Conservation (phyloP, 2,113 vertebrate species). For the Gopherus flavomarginatus region DNA sequence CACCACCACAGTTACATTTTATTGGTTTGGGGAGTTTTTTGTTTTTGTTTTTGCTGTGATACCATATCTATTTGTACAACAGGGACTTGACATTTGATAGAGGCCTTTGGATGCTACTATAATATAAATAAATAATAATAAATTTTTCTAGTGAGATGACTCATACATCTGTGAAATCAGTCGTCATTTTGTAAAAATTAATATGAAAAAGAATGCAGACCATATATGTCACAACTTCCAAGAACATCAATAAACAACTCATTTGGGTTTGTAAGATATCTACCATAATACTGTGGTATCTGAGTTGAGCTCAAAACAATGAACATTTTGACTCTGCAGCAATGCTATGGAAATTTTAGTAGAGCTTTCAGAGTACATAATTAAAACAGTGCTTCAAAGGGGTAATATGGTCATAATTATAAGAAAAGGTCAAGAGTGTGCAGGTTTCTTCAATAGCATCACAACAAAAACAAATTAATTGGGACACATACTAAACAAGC, state of each 20-base stretch:
- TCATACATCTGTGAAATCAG: slow-evolving; percentile 48
- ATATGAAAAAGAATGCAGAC: background rate
- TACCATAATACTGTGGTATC: no score
- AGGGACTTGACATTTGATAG: slow-evolving; percentile 10
- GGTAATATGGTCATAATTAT: slow-evolving; percentile 43
- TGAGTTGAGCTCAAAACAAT: slow-evolving; percentile 46
- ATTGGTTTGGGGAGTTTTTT: background rate
- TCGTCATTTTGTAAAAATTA: slow-evolving; percentile 12
- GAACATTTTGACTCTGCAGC: slow-evolving; percentile 25
- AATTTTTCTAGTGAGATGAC: slow-evolving; percentile 9
- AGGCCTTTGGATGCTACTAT: background rate
- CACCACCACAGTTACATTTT: background rate
- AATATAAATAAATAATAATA: background rate
- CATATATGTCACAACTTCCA: slow-evolving; percentile 1
- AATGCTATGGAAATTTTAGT: slow-evolving; percentile 51
- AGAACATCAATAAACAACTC: slow-evolving; percentile 32
- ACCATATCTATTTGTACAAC: background rate
- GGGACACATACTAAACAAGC: slow-evolving; percentile 65
- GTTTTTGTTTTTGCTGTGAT: background rate
- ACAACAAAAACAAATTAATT: slow-evolving; percentile 73
- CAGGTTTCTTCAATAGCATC: slow-evolving; percentile 62
- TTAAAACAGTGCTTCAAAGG: slow-evolving; percentile 70
- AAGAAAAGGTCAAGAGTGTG: slow-evolving; percentile 64
- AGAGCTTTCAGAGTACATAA: slow-evolving; percentile 62
- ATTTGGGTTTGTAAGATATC: no score